Conservation (phyloP, 1,140 invertebrate genomes). For the Aphaenogaster ashmeadi region DNA sequence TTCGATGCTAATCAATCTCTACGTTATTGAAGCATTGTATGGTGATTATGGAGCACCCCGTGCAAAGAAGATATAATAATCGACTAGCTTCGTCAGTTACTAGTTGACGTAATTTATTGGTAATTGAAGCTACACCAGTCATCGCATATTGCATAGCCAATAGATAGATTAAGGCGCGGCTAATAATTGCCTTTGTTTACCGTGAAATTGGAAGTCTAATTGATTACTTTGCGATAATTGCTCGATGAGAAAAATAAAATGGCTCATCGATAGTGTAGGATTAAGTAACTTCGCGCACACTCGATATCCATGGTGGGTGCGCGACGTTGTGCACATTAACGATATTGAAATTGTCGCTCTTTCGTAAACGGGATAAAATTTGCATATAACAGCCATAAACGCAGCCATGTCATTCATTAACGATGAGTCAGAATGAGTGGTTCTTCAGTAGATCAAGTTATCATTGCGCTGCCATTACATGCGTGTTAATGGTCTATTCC, state of each 20-base stretch:
- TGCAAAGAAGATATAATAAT: constrained; percentile 1
- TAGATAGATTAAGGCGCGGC: constrained; percentile 54
- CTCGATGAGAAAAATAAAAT: constrained; percentile 21
- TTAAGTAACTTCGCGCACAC: constrained; percentile 31
- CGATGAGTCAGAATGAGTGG: background rate
- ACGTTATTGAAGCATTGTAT: background rate
- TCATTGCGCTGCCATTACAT: constrained; percentile 3
- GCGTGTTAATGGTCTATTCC: background rate
- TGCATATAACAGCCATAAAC: constrained; percentile 39
- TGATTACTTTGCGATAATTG: constrained; percentile 54
- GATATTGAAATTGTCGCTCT: constrained; percentile 36
- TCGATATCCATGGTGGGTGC: background rate
- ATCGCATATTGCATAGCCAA: constrained; percentile 22
- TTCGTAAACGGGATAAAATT: constrained; percentile 41
- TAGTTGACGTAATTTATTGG: constrained; percentile 49
- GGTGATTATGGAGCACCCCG: background rate
- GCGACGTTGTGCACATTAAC: constrained; percentile 22
- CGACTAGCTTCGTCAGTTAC: background rate
- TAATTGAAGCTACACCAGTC: constrained; percentile 30
- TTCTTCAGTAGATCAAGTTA: constrained; percentile 21
- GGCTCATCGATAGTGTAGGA: constrained; percentile 33
- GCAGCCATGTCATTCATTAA: constrained; percentile 19
- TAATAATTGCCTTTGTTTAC: constrained; percentile 35
- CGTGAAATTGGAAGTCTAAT: constrained; percentile 52
- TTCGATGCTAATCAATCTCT: background rate